phyloP scores from a whole-genome alignment of 2,797 vertebrate species.

The Liparis tanakae region DNA sequence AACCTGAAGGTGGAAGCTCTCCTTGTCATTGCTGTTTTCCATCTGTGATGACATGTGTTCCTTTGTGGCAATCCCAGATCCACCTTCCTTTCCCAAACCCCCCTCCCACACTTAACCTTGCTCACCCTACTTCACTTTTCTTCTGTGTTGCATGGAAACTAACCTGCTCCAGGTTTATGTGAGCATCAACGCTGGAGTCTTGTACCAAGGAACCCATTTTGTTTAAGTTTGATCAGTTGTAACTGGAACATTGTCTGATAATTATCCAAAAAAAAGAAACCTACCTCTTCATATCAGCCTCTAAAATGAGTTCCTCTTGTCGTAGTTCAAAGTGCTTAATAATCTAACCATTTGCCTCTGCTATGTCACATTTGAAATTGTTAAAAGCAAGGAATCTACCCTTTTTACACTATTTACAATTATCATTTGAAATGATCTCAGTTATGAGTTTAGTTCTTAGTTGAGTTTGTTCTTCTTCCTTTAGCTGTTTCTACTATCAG shows the following conservation, averaged over 20 bases:
- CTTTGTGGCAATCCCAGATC: slow-evolving; percentile 81
- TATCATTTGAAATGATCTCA: neutral
- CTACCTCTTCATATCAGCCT: neutral
- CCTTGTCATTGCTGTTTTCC: slow-evolving; percentile 80
- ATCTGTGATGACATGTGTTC: slow-evolving; percentile 84
- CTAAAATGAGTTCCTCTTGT: slow-evolving; percentile 75
- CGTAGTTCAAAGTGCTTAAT: slow-evolving; percentile 54
- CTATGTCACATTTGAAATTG: neutral
- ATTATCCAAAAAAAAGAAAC: neutral
- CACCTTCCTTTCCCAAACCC: slow-evolving; percentile 51
- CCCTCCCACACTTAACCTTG: slow-evolving; percentile 57
- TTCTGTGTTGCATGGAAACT: slow-evolving; percentile 82
- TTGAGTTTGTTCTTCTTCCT: slow-evolving; percentile 55
- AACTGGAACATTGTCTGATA: neutral
- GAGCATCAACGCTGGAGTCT: slow-evolving; percentile 40
- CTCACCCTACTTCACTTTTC: slow-evolving; percentile 58
- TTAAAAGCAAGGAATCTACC: slow-evolving; percentile 54
- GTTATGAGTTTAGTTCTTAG: neutral
- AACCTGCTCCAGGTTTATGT: slow-evolving; percentile 65
- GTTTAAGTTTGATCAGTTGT: slow-evolving; percentile 9
- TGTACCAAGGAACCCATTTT: slow-evolving; percentile 76
- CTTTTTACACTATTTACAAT: neutral
- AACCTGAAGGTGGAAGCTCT: slow-evolving; percentile 87
- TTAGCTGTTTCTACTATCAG: slow-evolving; percentile 52
- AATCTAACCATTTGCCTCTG: slow-evolving; percentile 31